Percentiles rank a stretch among this genome's conserved stretches.
Conservation (phyloP, 2,888 invertebrate species). For the Acanthoscelides obtectus region DNA sequence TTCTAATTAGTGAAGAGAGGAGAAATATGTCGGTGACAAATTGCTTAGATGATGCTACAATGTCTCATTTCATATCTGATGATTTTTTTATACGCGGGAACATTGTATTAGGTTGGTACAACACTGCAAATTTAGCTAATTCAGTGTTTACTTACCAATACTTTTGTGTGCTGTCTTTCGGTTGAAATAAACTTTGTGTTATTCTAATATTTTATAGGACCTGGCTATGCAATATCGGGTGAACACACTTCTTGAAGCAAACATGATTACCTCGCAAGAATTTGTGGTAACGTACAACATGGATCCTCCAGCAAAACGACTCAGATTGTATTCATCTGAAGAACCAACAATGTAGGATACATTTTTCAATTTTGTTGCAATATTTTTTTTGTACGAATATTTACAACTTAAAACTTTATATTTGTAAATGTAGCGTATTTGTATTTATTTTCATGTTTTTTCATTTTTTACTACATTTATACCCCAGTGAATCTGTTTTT, state of each 20-base stretch:
- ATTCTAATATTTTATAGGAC: constrained; percentile 14
- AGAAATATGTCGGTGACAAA: too few relatives aligned
- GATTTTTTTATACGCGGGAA: too few relatives aligned
- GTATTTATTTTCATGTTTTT: not conserved
- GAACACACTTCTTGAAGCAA: constrained; percentile 10
- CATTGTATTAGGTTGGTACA: too few relatives aligned
- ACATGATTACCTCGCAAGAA: constrained; percentile 6
- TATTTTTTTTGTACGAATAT: not conserved
- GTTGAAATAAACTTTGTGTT: too few relatives aligned
- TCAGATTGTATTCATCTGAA: not conserved
- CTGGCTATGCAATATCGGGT: constrained; percentile 11
- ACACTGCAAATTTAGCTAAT: too few relatives aligned
- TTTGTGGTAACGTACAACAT: not conserved
- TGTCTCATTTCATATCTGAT: too few relatives aligned
- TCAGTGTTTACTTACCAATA: too few relatives aligned
- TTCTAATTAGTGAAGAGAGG: too few relatives aligned
- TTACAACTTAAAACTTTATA: not conserved
- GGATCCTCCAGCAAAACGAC: constrained; percentile 1
- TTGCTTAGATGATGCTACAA: too few relatives aligned
- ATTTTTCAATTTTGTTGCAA: not conserved
- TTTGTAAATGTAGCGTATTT: not conserved
- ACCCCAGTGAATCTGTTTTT: too few relatives aligned
- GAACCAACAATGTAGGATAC: not conserved
- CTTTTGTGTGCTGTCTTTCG: too few relatives aligned
- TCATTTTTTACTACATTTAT: too few relatives aligned